Evolutionary conservation across 2,888 invertebrate species (phyloP).

Genomic region (Ormyrus thymus): DNA sequence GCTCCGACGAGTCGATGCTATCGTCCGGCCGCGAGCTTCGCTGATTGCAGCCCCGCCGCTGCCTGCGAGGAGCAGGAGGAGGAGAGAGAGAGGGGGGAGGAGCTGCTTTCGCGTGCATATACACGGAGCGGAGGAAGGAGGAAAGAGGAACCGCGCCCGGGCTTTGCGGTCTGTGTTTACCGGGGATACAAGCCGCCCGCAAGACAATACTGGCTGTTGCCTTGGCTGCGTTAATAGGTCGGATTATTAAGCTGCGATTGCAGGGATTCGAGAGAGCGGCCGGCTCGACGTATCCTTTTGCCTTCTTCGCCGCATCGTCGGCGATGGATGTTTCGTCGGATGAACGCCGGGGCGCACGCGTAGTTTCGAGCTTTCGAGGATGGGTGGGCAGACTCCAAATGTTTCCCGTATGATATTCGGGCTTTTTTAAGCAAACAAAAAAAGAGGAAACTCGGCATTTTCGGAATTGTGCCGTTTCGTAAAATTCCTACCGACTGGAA

Average conservation of each 20-base stretch:
- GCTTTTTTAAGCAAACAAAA: no score
- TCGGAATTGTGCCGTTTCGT: no score
- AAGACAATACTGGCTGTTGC: conserved; percentile 41
- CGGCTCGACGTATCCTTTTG: not conserved
- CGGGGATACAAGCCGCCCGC: conserved; percentile 38
- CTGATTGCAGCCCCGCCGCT: not conserved
- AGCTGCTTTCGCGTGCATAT: no score
- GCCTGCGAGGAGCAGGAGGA: not conserved
- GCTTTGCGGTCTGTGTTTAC: conserved; percentile 43
- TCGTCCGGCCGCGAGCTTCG: conserved; percentile 17
- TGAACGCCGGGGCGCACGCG: no score
- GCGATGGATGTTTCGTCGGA: no score
- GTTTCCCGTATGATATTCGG: no score
- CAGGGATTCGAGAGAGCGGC: not conserved
- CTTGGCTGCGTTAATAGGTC: conserved; percentile 25
- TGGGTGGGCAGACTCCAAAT: no score
- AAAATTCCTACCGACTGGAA: no score
- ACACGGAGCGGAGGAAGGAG: not conserved
- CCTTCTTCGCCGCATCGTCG: no score
- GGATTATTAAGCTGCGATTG: conserved; percentile 39
- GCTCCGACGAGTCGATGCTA: conserved; percentile 47
- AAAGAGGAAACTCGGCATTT: no score
- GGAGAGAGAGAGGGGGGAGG: not conserved
- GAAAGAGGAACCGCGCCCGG: not conserved
- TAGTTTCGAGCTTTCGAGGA: no score